Conservation (phyloP, 2,888 invertebrate genomes). For the Drosophila anceps region DNA sequence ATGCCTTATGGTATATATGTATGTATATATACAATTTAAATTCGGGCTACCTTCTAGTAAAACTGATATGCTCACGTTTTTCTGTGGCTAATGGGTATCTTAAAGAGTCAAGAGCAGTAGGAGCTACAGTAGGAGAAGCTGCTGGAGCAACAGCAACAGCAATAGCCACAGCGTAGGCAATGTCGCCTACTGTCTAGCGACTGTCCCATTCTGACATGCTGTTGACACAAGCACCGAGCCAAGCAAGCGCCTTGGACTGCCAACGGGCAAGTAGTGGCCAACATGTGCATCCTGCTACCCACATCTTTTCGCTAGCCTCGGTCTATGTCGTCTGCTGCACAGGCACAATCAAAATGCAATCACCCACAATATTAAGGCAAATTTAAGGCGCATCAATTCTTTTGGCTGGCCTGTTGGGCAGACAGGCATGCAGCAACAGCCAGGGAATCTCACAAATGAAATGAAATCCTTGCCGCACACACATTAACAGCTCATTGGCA, state of each 20-base stretch:
- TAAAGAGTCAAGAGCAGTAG: conserved; percentile 35
- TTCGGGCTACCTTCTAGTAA: not conserved
- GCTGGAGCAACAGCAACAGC: conserved; percentile 38
- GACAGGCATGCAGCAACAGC: not conserved
- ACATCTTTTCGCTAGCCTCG: conserved; percentile 52
- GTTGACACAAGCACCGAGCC: conserved; percentile 81
- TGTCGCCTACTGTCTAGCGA: conserved; percentile 74
- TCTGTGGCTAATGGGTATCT: not conserved
- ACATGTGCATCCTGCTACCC: conserved; percentile 62
- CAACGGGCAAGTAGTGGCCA: conserved; percentile 49
- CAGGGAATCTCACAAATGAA: conserved; percentile 61
- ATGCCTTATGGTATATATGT: no score
- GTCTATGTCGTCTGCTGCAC: conserved; percentile 7
- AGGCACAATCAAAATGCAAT: conserved; percentile 76
- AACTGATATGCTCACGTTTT: not conserved
- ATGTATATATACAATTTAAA: no score
- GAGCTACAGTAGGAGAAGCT: conserved; percentile 30
- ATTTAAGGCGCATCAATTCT: conserved; percentile 64
- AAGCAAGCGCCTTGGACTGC: conserved; percentile 65
- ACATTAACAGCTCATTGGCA: conserved; percentile 84
- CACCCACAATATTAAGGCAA: conserved; percentile 80
- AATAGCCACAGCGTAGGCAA: conserved; percentile 51
- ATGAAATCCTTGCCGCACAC: conserved; percentile 79
- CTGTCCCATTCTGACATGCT: conserved; percentile 79
- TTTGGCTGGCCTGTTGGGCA: conserved; percentile 3